These are phyloP conservation scores for Cataglyphis livida DNA, from an alignment of 2,888 invertebrate species.

Conservation along the genomic window DNA sequence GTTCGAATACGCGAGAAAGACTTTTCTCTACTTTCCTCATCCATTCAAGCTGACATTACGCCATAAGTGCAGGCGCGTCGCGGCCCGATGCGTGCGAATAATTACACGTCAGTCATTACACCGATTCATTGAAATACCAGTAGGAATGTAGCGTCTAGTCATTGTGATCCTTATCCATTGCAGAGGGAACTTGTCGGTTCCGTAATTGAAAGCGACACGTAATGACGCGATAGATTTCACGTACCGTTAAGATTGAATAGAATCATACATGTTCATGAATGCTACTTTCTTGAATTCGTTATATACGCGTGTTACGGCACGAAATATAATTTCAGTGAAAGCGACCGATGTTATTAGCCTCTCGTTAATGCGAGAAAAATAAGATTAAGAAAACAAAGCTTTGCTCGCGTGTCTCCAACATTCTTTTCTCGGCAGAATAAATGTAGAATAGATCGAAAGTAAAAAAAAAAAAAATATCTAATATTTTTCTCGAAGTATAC, in stretches of 20 bases:
- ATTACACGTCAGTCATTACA: conserved; percentile 40
- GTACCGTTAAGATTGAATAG: conserved; percentile 44
- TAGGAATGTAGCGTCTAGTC: background rate
- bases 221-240: conserved; percentile 32
- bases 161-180: conserved; percentile 39
- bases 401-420: background rate
- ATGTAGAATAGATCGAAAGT: background rate
- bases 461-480: background rate
- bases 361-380: conserved; percentile 22
- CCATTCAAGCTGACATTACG: conserved; percentile 27
- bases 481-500: background rate
- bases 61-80: conserved; percentile 30
- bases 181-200: conserved; percentile 38
- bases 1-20: conserved; percentile 3
- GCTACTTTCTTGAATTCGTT: conserved; percentile 47
- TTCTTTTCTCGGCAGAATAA: background rate
- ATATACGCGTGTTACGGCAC: conserved; percentile 38
- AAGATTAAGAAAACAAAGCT: conserved; percentile 2
- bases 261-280: conserved; percentile 50
- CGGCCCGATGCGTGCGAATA: conserved; percentile 40
- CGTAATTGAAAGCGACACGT: conserved; percentile 48
- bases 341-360: conserved; percentile 16
- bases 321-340: conserved; percentile 35
- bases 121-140: conserved; percentile 28
- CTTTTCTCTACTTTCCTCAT: background rate